Conservation (phyloP, 2,113 vertebrate species). For the Lates calcarifer region DNA sequence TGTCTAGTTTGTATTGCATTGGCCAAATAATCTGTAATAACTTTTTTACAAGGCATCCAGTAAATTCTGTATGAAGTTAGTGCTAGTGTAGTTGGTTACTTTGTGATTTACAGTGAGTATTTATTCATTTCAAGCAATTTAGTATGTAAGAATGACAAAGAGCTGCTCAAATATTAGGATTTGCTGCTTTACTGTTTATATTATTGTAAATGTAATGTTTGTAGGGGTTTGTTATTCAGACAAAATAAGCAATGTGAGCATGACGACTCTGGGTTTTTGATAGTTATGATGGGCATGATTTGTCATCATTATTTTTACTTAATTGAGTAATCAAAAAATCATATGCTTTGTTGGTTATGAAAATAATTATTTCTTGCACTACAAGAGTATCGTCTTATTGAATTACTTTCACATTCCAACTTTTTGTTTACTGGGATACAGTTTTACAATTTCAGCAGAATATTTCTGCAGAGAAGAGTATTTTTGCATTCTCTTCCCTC, state of each 20-base stretch:
- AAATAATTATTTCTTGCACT: constrained; percentile 9
- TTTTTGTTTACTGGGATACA: neutral
- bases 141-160: neutral
- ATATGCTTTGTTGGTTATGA: neutral
- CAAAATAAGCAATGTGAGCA: neutral
- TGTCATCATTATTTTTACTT: neutral
- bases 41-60: neutral
- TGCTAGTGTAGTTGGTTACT: neutral
- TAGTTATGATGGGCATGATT: neutral
- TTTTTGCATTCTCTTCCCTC: neutral
- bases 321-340: neutral
- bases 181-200: neutral
- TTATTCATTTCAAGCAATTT: neutral
- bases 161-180: neutral
- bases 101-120: neutral
- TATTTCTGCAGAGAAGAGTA: neutral
- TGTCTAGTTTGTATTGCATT: neutral
- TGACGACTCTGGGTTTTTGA: neutral
- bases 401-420: neutral
- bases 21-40: neutral
- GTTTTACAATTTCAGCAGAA: neutral
- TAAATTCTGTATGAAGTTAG: neutral
- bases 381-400: neutral
- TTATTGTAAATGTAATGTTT: neutral
- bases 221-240: neutral